A percentile compares a stretch with the other conserved stretches of the same genome.
Evolutionary conservation across 2,113 vertebrate genomes (phyloP).

Genomic region (Spea bombifrons): DNA sequence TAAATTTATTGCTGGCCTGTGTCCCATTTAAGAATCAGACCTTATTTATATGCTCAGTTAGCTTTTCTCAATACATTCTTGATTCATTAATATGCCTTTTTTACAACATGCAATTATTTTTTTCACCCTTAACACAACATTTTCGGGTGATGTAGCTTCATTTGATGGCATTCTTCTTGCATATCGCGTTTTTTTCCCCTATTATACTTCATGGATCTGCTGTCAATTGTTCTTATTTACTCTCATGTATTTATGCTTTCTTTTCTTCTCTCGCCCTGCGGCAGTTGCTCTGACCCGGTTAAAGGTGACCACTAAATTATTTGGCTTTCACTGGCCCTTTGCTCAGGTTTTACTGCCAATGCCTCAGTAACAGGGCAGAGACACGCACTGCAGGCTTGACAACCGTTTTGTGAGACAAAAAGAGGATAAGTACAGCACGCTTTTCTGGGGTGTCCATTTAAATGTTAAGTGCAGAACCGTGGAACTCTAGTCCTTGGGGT

Average conservation of each 20-base stretch:
- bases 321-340: conserved; percentile 32
- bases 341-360: conserved; percentile 37
- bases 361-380: conserved; percentile 32
- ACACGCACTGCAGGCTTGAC: background rate
- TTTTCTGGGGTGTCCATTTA: no score
- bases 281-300: conserved; percentile 41
- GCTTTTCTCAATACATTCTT: conserved; percentile 42
- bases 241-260: conserved; percentile 37
- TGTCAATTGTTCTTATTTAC: conserved; percentile 41
- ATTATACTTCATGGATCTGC: conserved; percentile 40
- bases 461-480: no score
- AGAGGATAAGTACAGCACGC: background rate
- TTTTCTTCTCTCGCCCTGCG: conserved; percentile 40
- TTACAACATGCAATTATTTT: conserved; percentile 9
- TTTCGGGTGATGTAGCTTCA: conserved; percentile 26
- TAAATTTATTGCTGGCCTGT: conserved; percentile 56
- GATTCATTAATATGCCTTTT: conserved; percentile 29
- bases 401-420: no score
- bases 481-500: no score
- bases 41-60: conserved; percentile 48
- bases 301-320: conserved; percentile 48
- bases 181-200: conserved; percentile 34
- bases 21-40: conserved; percentile 52
- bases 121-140: conserved; percentile 10
- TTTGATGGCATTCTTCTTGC: conserved; percentile 29